Evolutionary conservation across 2,797 vertebrate genomes (phyloP), one percentile per base, ranked within the genome.

Genomic region (Megaceryle alcyon): DNA sequence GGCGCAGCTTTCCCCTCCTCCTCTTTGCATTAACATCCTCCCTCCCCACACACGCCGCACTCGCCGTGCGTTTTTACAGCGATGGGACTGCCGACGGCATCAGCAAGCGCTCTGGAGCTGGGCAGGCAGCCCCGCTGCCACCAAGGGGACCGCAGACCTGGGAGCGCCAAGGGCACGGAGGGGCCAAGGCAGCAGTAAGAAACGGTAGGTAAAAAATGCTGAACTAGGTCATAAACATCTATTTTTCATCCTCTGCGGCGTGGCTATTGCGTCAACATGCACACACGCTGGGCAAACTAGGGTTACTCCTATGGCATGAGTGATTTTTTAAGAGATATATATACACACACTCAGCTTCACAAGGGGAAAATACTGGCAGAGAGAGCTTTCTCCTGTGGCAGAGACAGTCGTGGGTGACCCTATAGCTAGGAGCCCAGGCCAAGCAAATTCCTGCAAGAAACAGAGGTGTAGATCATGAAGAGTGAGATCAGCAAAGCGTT

Each of bases 231-330:
- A 46, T 12, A 82, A 82, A 51, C 14, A 39, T 26, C 37, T 51
- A 19, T 51, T 64, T 57, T 39, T 39, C n/a, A 39, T 26, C 43
- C 56, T 70, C 70, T 70, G 43, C 49, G 33, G 37, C 1, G 12
- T 44, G 44, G 57, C 82, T 76, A 16, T 11, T 12, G 33, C 2
- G 0, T 35, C 54, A 12, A 18, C 21, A 46, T 3, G 0, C 12
- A 43, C 31, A 21, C n/a, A 12, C 2, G 0, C 13, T 12, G 41
- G 46, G 37, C 17, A 51, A 56, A 63, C 39, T 7, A 8, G 28
- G 0, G 25, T 18, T 59, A 31, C 33, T 29, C 3, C 0, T 33
- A 25, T 3, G 6, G 35, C 23, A 4, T 2, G 18, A 44, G 13
- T 33, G 39, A 48, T 33, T 49, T 56, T 57, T 69, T 11, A 13